Conservation (phyloP, 1,140 invertebrate species). For the Thaumatotibia leucotreta region DNA sequence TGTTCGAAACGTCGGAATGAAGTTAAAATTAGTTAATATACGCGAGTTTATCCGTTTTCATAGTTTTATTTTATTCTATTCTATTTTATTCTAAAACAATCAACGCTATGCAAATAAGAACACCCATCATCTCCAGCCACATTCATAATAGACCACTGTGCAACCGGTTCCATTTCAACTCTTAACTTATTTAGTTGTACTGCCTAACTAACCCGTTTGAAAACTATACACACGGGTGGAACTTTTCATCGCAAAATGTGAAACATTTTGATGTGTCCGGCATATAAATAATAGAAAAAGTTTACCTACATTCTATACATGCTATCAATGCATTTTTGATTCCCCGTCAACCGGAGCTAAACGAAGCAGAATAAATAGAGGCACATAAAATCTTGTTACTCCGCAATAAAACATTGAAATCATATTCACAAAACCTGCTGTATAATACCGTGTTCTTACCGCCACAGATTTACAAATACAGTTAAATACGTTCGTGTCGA, state of each 20-base stretch:
- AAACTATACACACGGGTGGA: not conserved
- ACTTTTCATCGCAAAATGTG: not conserved
- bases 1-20: too few species aligned
- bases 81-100: too few species aligned
- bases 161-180: not conserved
- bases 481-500: conserved; percentile 43
- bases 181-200: not conserved
- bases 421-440: not conserved
- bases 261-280: not conserved
- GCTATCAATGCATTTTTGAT: not conserved
- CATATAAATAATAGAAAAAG: not conserved
- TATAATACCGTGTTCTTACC: conserved; percentile 6
- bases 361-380: not conserved
- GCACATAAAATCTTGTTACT: not conserved
- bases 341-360: not conserved
- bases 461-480: conserved; percentile 5
- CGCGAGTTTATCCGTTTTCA: too few species aligned
- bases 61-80: too few species aligned
- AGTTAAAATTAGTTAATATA: too few species aligned
- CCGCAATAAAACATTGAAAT: conserved; percentile 5
- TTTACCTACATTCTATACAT: not conserved
- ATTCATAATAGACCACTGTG: conserved; percentile 1
- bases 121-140: not conserved
- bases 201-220: not conserved
- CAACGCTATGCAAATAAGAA: not conserved